A percentile compares a stretch with the other conserved stretches of the same genome.
These are phyloP conservation scores for Lutjanus campechanus DNA, from an alignment of 2,797 vertebrate species.

Conservation along the genomic window DNA sequence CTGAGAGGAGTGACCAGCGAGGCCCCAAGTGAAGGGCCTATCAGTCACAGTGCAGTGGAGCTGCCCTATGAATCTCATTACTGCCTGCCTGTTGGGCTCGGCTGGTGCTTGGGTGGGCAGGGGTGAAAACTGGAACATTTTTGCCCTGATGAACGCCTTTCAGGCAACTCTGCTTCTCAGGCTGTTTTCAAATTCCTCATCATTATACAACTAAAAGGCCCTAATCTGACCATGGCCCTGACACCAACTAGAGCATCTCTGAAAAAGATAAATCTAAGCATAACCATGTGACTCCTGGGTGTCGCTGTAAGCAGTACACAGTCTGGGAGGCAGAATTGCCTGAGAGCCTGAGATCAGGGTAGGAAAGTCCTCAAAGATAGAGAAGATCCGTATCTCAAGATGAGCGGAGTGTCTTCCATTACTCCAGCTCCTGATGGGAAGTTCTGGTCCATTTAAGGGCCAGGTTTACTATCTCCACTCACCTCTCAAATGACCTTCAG, in stretches of 20 bases:
- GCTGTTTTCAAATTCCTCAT: not conserved
- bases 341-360: too few relatives aligned
- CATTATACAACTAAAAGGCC: not conserved
- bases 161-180: not conserved
- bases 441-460: too few relatives aligned
- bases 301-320: too few relatives aligned
- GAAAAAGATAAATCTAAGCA: not conserved
- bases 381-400: too few relatives aligned
- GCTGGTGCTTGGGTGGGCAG: conserved; percentile 21
- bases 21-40: conserved; percentile 82
- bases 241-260: not conserved
- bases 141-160: not conserved
- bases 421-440: too few relatives aligned
- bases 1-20: conserved; percentile 84
- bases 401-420: too few relatives aligned
- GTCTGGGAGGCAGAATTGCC: too few relatives aligned
- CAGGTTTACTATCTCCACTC: too few relatives aligned
- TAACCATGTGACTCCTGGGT: not conserved
- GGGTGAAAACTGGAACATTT: conserved; percentile 36
- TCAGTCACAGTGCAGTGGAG: conserved; percentile 84
- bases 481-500: too few relatives aligned
- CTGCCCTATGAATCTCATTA: conserved; percentile 84
- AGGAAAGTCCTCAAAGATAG: too few relatives aligned
- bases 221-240: too few relatives aligned
- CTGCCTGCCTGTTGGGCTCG: conserved; percentile 67